phyloP scores from a whole-genome alignment of 2,113 vertebrate genomes.

The Fulica atra region DNA sequence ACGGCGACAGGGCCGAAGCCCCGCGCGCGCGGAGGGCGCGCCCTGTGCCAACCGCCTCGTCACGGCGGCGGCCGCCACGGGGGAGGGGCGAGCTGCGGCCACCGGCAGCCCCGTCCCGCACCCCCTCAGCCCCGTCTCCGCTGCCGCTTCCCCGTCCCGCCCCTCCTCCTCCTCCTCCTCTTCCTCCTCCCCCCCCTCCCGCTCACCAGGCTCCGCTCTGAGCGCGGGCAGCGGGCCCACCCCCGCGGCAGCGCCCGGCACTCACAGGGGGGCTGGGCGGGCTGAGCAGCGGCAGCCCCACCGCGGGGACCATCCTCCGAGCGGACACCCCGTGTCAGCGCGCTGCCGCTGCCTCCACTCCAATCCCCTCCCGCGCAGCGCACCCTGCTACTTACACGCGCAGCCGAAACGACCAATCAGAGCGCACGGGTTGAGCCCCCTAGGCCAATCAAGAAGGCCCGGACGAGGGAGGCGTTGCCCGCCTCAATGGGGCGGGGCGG shows the following conservation, averaged over 20 bases:
- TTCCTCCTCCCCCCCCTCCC: not conserved
- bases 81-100: not conserved
- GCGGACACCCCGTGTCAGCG: not conserved
- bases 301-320: constrained; percentile 71
- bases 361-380: not conserved
- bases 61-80: not conserved
- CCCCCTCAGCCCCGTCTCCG: not conserved
- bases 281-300: constrained; percentile 51
- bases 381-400: not conserved
- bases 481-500: not conserved
- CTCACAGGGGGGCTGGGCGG: constrained; percentile 56
- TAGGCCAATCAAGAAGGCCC: not conserved
- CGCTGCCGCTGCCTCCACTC: not conserved
- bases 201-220: not conserved
- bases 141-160: not conserved
- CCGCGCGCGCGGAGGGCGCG: not conserved
- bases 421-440: not conserved
- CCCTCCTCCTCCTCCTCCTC: not conserved
- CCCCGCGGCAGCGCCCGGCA: constrained; percentile 17
- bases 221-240: not conserved
- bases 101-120: not conserved
- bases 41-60: not conserved
- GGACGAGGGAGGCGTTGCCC: not conserved
- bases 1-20: not conserved
- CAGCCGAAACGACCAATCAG: not conserved